These are phyloP conservation scores for Epinotia brunnichana DNA, from an alignment of 2,888 invertebrate species.

Conservation along the genomic window DNA sequence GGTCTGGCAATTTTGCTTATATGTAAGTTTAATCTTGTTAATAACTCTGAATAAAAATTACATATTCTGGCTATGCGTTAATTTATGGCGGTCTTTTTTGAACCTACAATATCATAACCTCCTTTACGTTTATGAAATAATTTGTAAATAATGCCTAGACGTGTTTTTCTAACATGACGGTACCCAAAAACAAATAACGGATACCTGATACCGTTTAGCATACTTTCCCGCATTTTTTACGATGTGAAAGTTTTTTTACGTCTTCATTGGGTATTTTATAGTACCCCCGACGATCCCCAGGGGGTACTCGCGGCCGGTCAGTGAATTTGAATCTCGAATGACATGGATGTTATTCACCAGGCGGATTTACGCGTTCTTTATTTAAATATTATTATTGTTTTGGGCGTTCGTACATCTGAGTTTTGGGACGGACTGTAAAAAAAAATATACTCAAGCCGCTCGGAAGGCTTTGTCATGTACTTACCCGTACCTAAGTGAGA, in stretches of 20 bases:
- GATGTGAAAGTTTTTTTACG: conserved; percentile 54
- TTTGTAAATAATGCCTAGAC: conserved; percentile 10
- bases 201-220: conserved; percentile 48
- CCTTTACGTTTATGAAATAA: conserved; percentile 9
- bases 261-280: conserved; percentile 50
- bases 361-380: conserved; percentile 51
- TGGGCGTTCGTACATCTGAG: conserved; percentile 47
- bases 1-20: background rate
- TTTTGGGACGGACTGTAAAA: conserved; percentile 39
- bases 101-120: background rate
- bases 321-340: conserved; percentile 47
- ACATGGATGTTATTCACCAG: conserved; percentile 43
- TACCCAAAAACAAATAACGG: conserved; percentile 49
- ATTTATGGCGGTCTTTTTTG: conserved; percentile 1
- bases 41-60: background rate
- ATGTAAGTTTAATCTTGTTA: background rate
- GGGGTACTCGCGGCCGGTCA: conserved; percentile 45
- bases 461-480: too few species aligned
- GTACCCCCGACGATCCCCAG: conserved; percentile 42
- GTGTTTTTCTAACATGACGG: conserved; percentile 41
- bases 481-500: too few species aligned
- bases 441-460: background rate
- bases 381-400: conserved; percentile 58
- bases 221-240: conserved; percentile 50
- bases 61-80: background rate